Evolutionary conservation across 2,113 vertebrate species (phyloP), one percentile per base, ranked within the genome.

Genomic region (Tympanuchus pallidicinctus): DNA sequence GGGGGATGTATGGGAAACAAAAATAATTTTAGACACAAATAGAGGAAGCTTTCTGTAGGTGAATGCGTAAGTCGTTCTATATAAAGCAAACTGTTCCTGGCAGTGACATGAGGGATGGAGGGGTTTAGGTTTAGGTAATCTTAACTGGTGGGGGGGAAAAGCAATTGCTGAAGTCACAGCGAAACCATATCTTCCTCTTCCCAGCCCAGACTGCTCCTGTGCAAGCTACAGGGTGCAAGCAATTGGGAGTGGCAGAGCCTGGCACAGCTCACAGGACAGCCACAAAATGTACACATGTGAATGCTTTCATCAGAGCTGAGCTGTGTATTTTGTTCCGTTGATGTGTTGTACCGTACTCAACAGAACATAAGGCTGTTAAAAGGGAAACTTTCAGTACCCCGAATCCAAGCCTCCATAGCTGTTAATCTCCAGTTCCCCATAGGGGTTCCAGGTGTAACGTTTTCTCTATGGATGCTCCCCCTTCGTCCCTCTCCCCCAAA

Each of bases 21-120:
- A 87, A 87, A 40, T 52, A 50, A 11, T 74, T 93, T 92, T 94
- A 89, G 91, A 89, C 89, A 94, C 92, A 95, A 95, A 92, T 28
- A 89, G 74, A 94, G 93, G 92, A 96, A 96, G 69, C 47, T 91
- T 94, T 77, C 82, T 71, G 43, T 42, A 45, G 75, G 66, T 60
- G 73, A 65, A 1, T 86, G 70, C 0, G 0, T 73, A 75, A 84
- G 63, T 11, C 40, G 65, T 32, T 38, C 92, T 95, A 92, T 93
- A 91, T 76, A 91, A 93, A 93, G 74, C 54, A 27, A 32, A 63
- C 60, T 86, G 4, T 95, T 95, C 77, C 71, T 87, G 87, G 84
- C 50, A 24, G 50, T 24, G 71, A 61, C 54, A 32, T 12, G 42
- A 10, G 63, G 71, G 56, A 80, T 75, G 30, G 92, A 47, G 82